Evolutionary conservation across 1,140 invertebrate species (phyloP), one percentile per base, ranked within the genome.

Genomic region (Daktulosphaira vitifoliae): DNA sequence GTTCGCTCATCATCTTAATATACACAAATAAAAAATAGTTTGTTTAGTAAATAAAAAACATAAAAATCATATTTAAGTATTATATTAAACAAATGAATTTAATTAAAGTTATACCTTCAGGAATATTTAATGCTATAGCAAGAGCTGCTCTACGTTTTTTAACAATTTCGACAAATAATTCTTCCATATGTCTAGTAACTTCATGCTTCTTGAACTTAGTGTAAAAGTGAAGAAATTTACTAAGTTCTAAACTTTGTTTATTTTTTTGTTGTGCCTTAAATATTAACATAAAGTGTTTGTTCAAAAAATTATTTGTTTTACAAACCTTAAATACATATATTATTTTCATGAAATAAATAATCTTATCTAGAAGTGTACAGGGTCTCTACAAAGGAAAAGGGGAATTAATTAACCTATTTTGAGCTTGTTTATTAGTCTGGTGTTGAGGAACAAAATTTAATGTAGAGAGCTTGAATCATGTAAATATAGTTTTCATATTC

Each of bases 201-300:
- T 85, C 82, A 73, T 86, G 84, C 68, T 85, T 84, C 69, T 80
- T 78, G 72, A 83, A 85, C 18, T 83, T 72, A 2, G 81, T 82
- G 70, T 85, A 86, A 73, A 81, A 85, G 69, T 85, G 83, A 3
- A 85, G 76, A 75, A 86, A 85, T 68, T 81, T 74, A 66, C 81
- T 83, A 56, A 84, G 73, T 70, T 85, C 83, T 67, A 81, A 78
- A 74, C 83, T 79, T 56, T 81, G 77, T 53, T 66, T 53, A 25
- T 52, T 66, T 73, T 80, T 77, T 53, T 81, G 77, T 67, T 80
- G 78, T 68, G 82, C 84, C 56, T 79, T 75, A 29, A 78, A 74
- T 33, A 33, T 33, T n/a, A n/a, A n/a, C n/a, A n/a, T n/a, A n/a
- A n/a, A n/a, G n/a, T n/a, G n/a, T n/a, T n/a, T n/a, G n/a, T n/a